Evolutionary conservation across 2,113 vertebrate species (phyloP).

Genomic region (Lasiurus borealis): DNA sequence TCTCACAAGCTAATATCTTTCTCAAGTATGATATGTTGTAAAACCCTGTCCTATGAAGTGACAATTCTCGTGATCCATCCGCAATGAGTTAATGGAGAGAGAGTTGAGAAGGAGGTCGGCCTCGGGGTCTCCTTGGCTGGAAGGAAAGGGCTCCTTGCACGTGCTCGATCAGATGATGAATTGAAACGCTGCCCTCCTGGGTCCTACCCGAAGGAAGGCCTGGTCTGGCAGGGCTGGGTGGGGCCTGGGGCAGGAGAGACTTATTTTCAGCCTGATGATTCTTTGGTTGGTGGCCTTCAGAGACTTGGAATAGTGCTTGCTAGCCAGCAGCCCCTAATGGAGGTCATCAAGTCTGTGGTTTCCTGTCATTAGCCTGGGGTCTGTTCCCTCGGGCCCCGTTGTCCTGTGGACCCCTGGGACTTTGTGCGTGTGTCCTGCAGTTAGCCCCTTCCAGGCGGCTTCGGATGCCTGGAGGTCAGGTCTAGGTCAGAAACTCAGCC

Average conservation of each 20-base stretch:
- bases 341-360: not conserved
- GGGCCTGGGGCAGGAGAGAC: not conserved
- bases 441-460: not conserved
- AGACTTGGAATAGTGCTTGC: not conserved
- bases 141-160: not conserved
- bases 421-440: not conserved
- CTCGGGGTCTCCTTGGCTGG: not conserved
- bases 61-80: no score
- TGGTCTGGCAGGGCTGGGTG: not conserved
- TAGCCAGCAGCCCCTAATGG: not conserved
- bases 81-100: not conserved
- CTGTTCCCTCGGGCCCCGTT: not conserved
- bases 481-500: not conserved
- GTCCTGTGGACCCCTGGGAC: not conserved
- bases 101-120: not conserved
- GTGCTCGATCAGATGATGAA: not conserved
- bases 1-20: no score
- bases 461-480: conserved; percentile 20
- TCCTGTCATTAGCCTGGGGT: not conserved
- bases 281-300: not conserved
- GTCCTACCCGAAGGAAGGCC: not conserved
- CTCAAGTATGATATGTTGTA: no score
- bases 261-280: not conserved
- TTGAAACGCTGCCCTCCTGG: not conserved
- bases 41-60: no score